Evolutionary conservation across 2,113 vertebrate genomes (phyloP).

Genomic region (Sylvia atricapilla): DNA sequence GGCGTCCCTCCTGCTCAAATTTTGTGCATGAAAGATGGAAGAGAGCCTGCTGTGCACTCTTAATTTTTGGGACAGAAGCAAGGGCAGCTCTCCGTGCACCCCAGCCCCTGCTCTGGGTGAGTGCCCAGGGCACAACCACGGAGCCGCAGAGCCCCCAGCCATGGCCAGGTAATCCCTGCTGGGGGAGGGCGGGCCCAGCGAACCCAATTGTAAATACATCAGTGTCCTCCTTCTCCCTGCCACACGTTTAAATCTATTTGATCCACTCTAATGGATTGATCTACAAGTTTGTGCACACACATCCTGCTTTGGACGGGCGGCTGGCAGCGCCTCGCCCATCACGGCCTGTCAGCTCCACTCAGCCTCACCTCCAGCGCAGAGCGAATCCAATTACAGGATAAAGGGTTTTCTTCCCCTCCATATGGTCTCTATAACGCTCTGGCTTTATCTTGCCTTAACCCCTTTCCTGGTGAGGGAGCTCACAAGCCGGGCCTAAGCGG

Average conservation of each 20-base stretch:
- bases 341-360: constrained; percentile 46
- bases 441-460: constrained; percentile 66
- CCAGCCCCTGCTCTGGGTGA: background rate
- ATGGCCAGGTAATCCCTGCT: background rate
- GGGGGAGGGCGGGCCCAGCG: background rate
- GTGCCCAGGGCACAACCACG: background rate
- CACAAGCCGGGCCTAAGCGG: background rate
- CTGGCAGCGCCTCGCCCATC: constrained; percentile 53
- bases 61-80: background rate
- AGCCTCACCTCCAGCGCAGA: background rate
- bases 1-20: background rate
- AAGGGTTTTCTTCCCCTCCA: constrained; percentile 52
- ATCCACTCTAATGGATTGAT: constrained; percentile 46
- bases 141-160: background rate
- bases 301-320: constrained; percentile 54
- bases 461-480: constrained; percentile 57
- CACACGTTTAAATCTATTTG: constrained; percentile 42
- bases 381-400: constrained; percentile 58
- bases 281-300: constrained; percentile 57
- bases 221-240: constrained; percentile 20
- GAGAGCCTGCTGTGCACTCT: background rate
- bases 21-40: background rate
- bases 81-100: background rate
- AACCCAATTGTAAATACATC: constrained; percentile 3
- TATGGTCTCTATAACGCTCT: constrained; percentile 13